Base-by-base conservation (phyloP, 2,888 invertebrate genomes). In the Lepidonotus clava region DNA sequence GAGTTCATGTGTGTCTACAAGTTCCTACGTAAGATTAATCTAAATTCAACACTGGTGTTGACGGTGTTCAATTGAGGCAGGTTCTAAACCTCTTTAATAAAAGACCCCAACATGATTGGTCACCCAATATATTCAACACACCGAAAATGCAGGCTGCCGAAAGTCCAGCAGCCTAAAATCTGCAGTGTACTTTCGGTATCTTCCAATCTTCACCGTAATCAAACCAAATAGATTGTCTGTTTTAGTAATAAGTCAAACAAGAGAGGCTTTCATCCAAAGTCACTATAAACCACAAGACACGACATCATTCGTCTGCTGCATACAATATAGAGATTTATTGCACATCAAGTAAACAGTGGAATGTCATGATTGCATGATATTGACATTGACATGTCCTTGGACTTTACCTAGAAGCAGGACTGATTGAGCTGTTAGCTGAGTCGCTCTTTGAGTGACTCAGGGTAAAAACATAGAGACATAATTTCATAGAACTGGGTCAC, bases 271-370 rank as follows among this genome's bases (percentile, higher is more conserved):
- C 18, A 18, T 4, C 2, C 21, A n/a, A n/a, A 53, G n/a, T n/a
- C 21, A 1, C n/a, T n/a, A 53, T 53, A 53, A 53, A 18, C 6
- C 18, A 53, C 53, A 24, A 61, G 24, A 61, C 28, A 11, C 24
- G 24, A 28, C 2, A 56, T 24, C 1, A 8, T 32, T 2, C n/a
- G 11, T 28, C 61, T 61, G 61, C 61, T 61, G 61, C 61, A 61
- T 61, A 61, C 61, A 61, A 61, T 61, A 61, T 61, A 61, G 61
- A 61, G 61, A 61, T 61, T 61, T 61, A 61, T 61, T 61, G 61
- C 61, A 61, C 61, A 28, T 61, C 21, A 18, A 46, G 6, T 18
- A 46, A 46, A 4, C 53, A 18, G 18, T 18, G 53, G 53, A 53
- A 53, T 4, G 53, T 8, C 53, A n/a, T 53, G 11, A 53, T 53